Evolutionary conservation across 2,113 vertebrate species (phyloP).

Genomic region (Sceloporus undulatus): DNA sequence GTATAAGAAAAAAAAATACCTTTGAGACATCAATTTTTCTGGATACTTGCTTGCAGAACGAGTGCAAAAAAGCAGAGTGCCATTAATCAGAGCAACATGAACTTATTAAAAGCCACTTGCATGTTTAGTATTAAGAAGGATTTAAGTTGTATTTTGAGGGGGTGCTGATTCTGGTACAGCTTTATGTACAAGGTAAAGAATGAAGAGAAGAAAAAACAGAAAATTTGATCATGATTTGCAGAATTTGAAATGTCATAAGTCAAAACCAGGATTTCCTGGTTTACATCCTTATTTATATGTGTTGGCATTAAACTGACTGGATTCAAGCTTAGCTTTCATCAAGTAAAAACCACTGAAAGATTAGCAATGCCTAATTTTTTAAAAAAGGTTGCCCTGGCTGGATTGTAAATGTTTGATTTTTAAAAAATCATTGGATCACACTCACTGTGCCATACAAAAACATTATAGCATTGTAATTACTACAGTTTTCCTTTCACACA

Average conservation of each 20-base stretch:
- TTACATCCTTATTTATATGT: constrained; percentile 32
- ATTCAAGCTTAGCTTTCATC: constrained; percentile 34
- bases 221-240: constrained; percentile 21
- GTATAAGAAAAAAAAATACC: not conserved
- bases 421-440: constrained; percentile 40
- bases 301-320: constrained; percentile 40
- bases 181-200: constrained; percentile 49
- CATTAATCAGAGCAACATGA: constrained; percentile 42
- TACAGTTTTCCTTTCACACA: constrained; percentile 73
- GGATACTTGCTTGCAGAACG: constrained; percentile 8
- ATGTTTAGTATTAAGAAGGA: constrained; percentile 46
- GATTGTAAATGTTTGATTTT: constrained; percentile 45
- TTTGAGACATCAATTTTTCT: constrained; percentile 43
- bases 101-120: constrained; percentile 27
- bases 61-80: constrained; percentile 8
- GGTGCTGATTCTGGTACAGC: constrained; percentile 49
- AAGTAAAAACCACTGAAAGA: constrained; percentile 39
- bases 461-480: constrained; percentile 44
- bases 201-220: constrained; percentile 29
- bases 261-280: constrained; percentile 26
- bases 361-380: constrained; percentile 52
- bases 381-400: constrained; percentile 43
- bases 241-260: constrained; percentile 41
- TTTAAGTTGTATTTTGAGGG: constrained; percentile 30
- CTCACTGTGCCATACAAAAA: constrained; percentile 58